Conservation (phyloP, 2,888 invertebrate genomes). For the Ophonus ardosiacus region DNA sequence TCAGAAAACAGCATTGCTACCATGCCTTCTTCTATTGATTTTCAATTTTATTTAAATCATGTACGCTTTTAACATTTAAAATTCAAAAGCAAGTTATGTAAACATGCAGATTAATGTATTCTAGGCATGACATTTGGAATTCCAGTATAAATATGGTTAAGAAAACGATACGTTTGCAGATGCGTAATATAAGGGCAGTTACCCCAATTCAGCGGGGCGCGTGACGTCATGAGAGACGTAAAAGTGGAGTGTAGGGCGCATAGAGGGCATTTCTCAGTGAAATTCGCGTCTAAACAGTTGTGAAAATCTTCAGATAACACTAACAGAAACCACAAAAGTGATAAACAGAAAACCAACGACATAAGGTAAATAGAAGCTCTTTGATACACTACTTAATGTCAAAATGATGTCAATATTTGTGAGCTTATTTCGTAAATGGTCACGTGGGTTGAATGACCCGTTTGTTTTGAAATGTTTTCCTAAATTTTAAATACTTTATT, state of each 20-base stretch:
- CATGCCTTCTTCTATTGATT: constrained; percentile 70
- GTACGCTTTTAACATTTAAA: background rate
- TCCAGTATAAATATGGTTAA: background rate
- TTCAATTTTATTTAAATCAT: constrained; percentile 43
- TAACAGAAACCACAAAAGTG: constrained; percentile 56
- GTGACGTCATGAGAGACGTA: constrained; percentile 52
- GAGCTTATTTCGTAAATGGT: background rate
- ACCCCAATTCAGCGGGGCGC: constrained; percentile 6
- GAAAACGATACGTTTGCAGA: background rate
- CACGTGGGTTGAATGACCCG: constrained; percentile 55
- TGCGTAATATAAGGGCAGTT: constrained; percentile 34
- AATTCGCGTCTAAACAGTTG: constrained; percentile 12
- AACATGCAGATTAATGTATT: constrained; percentile 13
- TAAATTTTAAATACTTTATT: background rate
- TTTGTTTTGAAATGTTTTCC: constrained; percentile 41
- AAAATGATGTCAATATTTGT: constrained; percentile 21
- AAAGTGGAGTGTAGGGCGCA: constrained; percentile 51
- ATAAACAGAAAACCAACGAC: constrained; percentile 20
- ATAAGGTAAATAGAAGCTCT: constrained; percentile 48
- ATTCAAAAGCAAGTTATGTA: background rate
- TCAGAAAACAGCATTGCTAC: constrained; percentile 65
- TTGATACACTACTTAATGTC: background rate
- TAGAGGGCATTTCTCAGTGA: constrained; percentile 50
- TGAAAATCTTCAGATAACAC: constrained; percentile 30
- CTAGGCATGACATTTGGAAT: background rate